Base-by-base conservation (phyloP, 1,140 invertebrate species). In the Neodiprion lecontei region DNA sequence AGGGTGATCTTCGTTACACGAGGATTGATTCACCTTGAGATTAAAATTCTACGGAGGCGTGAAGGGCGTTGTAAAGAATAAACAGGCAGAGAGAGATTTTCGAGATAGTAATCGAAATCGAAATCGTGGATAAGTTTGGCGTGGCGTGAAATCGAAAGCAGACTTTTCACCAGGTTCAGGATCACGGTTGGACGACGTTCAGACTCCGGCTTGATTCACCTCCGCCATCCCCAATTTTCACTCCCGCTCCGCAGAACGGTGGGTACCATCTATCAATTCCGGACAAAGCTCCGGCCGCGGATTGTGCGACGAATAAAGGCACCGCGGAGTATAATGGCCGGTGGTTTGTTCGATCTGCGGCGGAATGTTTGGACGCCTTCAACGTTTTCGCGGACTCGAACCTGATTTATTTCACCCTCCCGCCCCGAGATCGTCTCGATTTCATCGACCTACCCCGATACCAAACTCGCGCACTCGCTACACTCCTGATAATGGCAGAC, bases 221-320 rank as follows among this genome's bases (percentile, higher is more conserved):
- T 40, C 28, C 28, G 28, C 28, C 28, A 40, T 40, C 28, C 28
- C 28, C 28, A 40, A 40, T 40, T 40, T 40, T 61, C 53, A 61
- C n/a, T 61, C n/a, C 53, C 9, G 11, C 53, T 61, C n/a, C 53
- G 53, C 53, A 12, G 53, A 61, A 61, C 53, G n/a, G 11, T 17
- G 53, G 66, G 66, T 71, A 72, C 74, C 66, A 75, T 75, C 74
- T 75, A 75, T 75, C 70, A 75, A 72, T 72, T 21, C 48, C 65
- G 65, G 72, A 75, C 70, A 72, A 75, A 68, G 70, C 21, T 66
- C 40, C 53, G 67, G 67, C 47, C 50, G 67, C 47, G 61, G 72
- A 75, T 75, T 75, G 70, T 72, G 67, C 69, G 48, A 28, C 70
- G 70, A 72, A 75, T 75, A 75, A 75, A 75, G 72, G 74, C 74